Percentiles rank a stretch among this genome's conserved stretches.
These are phyloP conservation scores for Leucosticte australis DNA, from an alignment of 2,113 vertebrate genomes.

Conservation along the genomic window DNA sequence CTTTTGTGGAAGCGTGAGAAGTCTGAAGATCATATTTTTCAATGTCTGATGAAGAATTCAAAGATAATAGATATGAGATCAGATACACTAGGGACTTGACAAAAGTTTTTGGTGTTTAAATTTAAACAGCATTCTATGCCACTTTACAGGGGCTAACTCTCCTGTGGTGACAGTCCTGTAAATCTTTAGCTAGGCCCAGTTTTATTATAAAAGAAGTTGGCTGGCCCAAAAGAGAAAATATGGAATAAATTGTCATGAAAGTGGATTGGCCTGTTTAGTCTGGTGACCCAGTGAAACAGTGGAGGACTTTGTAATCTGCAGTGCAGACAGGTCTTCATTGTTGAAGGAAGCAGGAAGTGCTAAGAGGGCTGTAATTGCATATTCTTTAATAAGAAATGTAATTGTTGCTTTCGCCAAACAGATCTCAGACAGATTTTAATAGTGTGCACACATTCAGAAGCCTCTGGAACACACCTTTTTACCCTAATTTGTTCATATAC, in stretches of 20 bases:
- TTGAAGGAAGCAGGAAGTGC: constrained; percentile 65
- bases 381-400: constrained; percentile 63
- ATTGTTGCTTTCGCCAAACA: constrained; percentile 62
- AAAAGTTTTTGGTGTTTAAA: not conserved
- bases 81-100: not conserved
- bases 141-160: not conserved
- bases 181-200: not conserved
- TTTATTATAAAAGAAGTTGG: not conserved
- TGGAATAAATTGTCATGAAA: constrained; percentile 8
- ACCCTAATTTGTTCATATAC: constrained; percentile 45
- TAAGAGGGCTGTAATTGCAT: constrained; percentile 57
- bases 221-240: constrained; percentile 5
- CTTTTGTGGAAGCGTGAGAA: not conserved
- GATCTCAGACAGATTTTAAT: constrained; percentile 62
- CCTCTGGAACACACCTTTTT: constrained; percentile 46
- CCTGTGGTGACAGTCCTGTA: not conserved
- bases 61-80: not conserved
- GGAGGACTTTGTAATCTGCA: constrained; percentile 57
- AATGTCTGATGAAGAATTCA: not conserved
- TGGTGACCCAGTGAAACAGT: constrained; percentile 53
- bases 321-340: constrained; percentile 55
- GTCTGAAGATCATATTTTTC: not conserved
- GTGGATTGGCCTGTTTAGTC: constrained; percentile 53
- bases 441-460: constrained; percentile 6
- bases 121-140: not conserved